These are phyloP conservation scores for Haemorhous mexicanus DNA, from an alignment of 2,113 vertebrate genomes.

Conservation along the genomic window DNA sequence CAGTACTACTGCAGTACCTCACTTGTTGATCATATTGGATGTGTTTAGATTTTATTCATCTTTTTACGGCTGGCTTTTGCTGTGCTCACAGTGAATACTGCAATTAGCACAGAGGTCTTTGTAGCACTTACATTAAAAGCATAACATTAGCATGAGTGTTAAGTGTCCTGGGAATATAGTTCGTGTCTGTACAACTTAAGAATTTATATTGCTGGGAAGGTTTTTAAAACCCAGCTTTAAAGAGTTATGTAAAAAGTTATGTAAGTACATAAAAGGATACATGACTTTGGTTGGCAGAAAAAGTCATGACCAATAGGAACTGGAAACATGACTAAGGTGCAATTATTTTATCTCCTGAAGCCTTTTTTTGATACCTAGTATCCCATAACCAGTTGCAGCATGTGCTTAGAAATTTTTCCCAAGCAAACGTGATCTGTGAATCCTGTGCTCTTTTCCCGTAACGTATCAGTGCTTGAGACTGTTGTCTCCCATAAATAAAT, in stretches of 20 bases:
- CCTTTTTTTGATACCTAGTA: background rate
- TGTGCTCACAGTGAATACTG: background rate
- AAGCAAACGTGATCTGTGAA: background rate
- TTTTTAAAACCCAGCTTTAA: constrained; percentile 1
- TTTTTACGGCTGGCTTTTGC: background rate
- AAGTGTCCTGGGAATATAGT: background rate
- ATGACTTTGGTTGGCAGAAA: background rate
- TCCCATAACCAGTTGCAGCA: background rate
- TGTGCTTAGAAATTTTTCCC: background rate
- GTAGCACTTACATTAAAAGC: constrained; percentile 25
- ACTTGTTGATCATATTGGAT: background rate
- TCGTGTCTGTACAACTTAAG: background rate
- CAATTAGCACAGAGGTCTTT: constrained; percentile 1
- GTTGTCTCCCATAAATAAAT: background rate
- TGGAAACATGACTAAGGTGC: background rate
- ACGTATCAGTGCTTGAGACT: background rate
- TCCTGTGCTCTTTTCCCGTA: background rate
- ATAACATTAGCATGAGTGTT: constrained; percentile 4
- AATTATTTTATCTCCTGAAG: background rate
- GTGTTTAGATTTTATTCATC: background rate
- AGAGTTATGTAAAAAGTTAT: constrained; percentile 5
- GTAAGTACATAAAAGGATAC: background rate
- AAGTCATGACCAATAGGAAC: background rate
- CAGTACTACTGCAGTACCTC: background rate
- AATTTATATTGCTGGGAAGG: constrained; percentile 7